Percentiles rank a stretch among this genome's conserved stretches.
Evolutionary conservation across 1,140 invertebrate genomes (phyloP).

Genomic region (Lordiphosa mommai): DNA sequence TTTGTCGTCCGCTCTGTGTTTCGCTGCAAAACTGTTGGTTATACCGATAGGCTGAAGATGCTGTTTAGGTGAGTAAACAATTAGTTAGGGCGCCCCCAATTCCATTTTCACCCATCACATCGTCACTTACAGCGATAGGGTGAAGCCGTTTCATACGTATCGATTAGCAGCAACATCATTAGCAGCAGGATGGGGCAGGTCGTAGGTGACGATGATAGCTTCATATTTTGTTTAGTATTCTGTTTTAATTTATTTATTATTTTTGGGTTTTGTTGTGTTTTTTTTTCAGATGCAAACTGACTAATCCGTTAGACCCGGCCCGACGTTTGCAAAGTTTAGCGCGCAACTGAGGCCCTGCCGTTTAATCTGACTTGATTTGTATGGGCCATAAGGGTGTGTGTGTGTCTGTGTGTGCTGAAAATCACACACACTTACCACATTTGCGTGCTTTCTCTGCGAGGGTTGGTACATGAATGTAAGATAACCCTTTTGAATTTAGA

Average conservation of each 20-base stretch:
- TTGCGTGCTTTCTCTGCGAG: conserved; percentile 55
- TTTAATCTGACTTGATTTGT: conserved; percentile 50
- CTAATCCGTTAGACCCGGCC: conserved; percentile 9
- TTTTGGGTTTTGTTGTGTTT: not conserved
- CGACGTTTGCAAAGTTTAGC: conserved; percentile 64
- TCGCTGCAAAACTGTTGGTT: conserved; percentile 47
- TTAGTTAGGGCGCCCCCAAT: no score
- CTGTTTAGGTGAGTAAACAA: not conserved
- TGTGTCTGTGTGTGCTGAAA: conserved; percentile 22
- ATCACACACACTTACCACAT: conserved; percentile 46
- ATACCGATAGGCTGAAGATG: conserved; percentile 9
- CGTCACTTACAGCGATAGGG: conserved; percentile 20
- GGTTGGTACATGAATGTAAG: not conserved
- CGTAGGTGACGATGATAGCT: no score
- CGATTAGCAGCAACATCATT: conserved; percentile 8
- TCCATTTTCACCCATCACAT: no score
- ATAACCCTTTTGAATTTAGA: no score
- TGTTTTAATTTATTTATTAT: not conserved
- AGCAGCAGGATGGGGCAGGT: not conserved
- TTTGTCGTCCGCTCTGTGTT: conserved; percentile 44
- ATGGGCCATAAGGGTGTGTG: not conserved
- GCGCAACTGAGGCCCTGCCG: conserved; percentile 46
- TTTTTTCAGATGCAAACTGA: not conserved
- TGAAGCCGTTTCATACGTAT: not conserved
- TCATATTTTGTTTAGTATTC: no score